Evolutionary conservation across 2,797 vertebrate species (phyloP).

Genomic region (Atherinosoma microstoma): DNA sequence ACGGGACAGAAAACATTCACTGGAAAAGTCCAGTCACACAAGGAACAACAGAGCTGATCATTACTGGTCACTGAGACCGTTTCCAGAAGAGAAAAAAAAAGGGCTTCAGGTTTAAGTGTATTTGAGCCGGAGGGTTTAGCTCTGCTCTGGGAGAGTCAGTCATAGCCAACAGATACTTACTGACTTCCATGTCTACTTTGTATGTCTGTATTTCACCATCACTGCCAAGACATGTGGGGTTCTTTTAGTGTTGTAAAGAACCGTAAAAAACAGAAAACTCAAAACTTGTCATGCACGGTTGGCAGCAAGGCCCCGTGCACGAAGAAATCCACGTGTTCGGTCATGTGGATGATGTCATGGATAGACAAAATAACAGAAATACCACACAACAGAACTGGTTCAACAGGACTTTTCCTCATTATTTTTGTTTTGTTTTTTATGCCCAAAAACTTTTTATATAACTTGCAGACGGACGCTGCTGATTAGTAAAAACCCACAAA

Average conservation of each 20-base stretch:
- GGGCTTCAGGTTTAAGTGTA: neutral
- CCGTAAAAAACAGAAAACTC: neutral
- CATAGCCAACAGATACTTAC: neutral
- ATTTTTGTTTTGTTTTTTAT: too few species aligned
- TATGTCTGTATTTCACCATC: neutral
- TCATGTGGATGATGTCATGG: neutral
- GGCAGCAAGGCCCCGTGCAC: neutral
- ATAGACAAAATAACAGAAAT: constrained; percentile 2
- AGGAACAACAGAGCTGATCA: constrained; percentile 11
- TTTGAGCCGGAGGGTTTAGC: constrained; percentile 17
- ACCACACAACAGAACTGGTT: constrained; percentile 12
- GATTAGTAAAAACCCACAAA: too few species aligned
- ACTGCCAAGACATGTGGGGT: too few species aligned
- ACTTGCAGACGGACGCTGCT: neutral
- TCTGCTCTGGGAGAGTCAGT: neutral
- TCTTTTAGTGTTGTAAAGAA: too few species aligned
- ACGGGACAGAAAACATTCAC: constrained; percentile 61
- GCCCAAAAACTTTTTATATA: neutral
- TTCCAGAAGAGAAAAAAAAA: neutral
- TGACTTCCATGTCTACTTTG: neutral
- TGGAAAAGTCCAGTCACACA: constrained; percentile 60
- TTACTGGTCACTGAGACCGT: neutral
- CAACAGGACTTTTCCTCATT: neutral
- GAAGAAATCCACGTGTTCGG: neutral
- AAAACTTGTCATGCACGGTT: neutral